Conservation (phyloP, 1,140 invertebrate species). For the Meloidogyne chitwoodi region DNA sequence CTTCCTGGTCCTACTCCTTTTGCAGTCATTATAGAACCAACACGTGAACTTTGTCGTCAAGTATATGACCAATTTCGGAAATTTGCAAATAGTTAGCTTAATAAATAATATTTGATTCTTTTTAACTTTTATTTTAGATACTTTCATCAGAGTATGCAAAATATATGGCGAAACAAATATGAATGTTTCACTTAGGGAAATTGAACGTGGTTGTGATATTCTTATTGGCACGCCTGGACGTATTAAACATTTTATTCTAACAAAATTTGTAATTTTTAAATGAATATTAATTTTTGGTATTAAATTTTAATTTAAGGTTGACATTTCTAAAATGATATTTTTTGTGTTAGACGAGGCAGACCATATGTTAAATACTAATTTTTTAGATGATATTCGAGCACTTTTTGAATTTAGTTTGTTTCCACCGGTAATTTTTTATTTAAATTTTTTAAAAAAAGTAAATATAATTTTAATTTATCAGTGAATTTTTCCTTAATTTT, state of each 20-base stretch:
- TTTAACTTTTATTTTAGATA: not conserved
- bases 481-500: not conserved
- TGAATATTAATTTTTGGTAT: not conserved
- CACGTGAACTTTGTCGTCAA: slow-evolving; percentile 23
- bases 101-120: not conserved
- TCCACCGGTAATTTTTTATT: slow-evolving; percentile 28
- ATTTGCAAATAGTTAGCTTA: not conserved
- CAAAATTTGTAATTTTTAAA: slow-evolving; percentile 16
- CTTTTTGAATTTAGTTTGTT: slow-evolving; percentile 31
- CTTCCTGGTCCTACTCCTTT: slow-evolving; percentile 2
- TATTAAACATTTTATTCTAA: slow-evolving; percentile 64
- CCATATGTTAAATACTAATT: slow-evolving; percentile 49
- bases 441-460: too few relatives aligned
- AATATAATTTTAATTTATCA: too few relatives aligned
- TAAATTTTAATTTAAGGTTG: not conserved
- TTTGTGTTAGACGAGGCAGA: slow-evolving; percentile 54
- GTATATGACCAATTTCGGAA: slow-evolving; percentile 16
- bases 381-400: slow-evolving; percentile 31
- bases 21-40: slow-evolving; percentile 25
- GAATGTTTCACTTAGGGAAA: not conserved
- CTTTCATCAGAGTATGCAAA: slow-evolving; percentile 2
- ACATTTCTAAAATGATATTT: slow-evolving; percentile 23
- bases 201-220: slow-evolving; percentile 35
- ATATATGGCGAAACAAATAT: slow-evolving; percentile 28
- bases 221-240: slow-evolving; percentile 90